Evolutionary conservation across 1,140 invertebrate genomes (phyloP).

Genomic region (honey bee (Apis mellifera)): DNA sequence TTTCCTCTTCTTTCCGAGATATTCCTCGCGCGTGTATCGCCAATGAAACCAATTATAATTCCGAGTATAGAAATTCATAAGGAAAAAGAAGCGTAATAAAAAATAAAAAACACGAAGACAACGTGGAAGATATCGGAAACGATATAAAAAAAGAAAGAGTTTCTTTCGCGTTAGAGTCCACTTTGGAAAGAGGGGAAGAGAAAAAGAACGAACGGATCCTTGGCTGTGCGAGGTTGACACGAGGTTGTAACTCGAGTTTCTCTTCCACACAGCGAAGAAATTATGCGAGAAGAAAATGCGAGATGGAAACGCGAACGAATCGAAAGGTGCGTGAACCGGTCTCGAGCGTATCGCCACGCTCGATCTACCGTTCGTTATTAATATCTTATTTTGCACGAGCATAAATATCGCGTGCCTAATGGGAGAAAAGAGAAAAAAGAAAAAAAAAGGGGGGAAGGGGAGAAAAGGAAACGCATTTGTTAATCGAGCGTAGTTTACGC

Average conservation of each 20-base stretch:
- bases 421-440: slow-evolving; percentile 3
- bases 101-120: background rate
- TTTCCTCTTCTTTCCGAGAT: too few species aligned
- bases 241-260: background rate
- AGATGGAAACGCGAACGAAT: background rate
- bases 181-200: background rate
- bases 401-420: slow-evolving; percentile 54
- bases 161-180: slow-evolving; percentile 14
- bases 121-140: background rate
- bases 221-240: background rate
- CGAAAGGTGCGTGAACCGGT: slow-evolving; percentile 22
- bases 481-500: slow-evolving; percentile 50
- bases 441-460: background rate
- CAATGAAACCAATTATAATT: slow-evolving; percentile 37
- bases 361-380: slow-evolving; percentile 54
- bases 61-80: slow-evolving; percentile 41
- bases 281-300: background rate
- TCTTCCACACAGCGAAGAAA: background rate
- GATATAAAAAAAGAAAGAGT: slow-evolving; percentile 19
- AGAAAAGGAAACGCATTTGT: slow-evolving; percentile 38
- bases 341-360: slow-evolving; percentile 49
- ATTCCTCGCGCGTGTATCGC: too few species aligned
- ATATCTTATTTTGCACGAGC: slow-evolving; percentile 55
- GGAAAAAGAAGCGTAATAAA: background rate
- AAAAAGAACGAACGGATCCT: background rate